A percentile compares a stretch with the other conserved stretches of the same genome.
phyloP scores from a whole-genome alignment of 1,140 invertebrate species.

The Drosophila chauvacae region DNA sequence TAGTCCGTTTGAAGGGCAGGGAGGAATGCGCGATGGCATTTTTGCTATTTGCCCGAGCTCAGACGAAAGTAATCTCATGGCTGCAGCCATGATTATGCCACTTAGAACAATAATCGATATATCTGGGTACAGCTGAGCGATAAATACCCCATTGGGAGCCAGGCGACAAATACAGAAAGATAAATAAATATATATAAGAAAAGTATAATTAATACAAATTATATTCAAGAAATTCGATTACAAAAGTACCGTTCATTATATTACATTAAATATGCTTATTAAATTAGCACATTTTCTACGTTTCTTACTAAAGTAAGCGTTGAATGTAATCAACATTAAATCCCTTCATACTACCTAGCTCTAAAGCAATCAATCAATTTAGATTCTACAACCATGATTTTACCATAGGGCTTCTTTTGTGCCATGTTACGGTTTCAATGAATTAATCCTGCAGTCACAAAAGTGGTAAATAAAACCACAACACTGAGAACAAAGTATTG shows the following conservation, averaged over 20 bases:
- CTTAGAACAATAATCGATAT: constrained; percentile 38
- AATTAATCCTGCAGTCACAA: constrained; percentile 12
- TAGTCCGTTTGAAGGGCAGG: constrained; percentile 7
- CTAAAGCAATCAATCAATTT: constrained; percentile 24
- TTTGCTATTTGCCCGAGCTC: constrained; percentile 13
- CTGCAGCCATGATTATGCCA: constrained; percentile 37
- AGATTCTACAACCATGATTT: constrained; percentile 9
- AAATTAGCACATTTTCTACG: too few species aligned
- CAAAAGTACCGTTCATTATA: too few species aligned
- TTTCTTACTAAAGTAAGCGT: background rate
- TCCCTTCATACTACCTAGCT: constrained; percentile 1
- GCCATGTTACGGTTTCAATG: constrained; percentile 12
- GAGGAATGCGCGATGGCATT: constrained; percentile 2
- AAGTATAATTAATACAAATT: background rate
- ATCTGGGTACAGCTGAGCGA: constrained; percentile 2
- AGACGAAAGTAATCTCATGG: constrained; percentile 41
- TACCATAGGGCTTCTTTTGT: constrained; percentile 23
- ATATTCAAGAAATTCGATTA: background rate
- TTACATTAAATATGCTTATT: background rate
- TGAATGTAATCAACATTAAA: background rate
- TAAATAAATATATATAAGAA: background rate
- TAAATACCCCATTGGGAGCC: background rate
- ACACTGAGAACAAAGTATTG: constrained; percentile 17
- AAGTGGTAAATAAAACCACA: background rate
- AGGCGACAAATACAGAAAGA: too few species aligned